Evolutionary conservation across 2,888 invertebrate species (phyloP).

Genomic region (Brachypalpus laphriformis): DNA sequence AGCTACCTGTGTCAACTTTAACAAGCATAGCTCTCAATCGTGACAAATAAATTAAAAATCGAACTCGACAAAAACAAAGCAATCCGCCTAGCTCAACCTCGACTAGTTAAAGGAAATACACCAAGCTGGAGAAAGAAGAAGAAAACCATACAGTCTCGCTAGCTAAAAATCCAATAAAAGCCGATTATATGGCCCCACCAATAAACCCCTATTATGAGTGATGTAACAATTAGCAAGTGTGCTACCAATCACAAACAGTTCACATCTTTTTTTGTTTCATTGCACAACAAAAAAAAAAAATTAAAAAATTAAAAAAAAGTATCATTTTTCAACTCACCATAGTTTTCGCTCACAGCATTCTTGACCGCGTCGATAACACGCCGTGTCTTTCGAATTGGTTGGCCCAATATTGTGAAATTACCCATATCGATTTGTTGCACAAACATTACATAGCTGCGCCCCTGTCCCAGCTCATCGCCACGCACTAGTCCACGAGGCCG

Average conservation of each 20-base stretch:
- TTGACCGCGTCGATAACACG: conserved; percentile 80
- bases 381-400: conserved; percentile 81
- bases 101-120: conserved; percentile 17
- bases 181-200: conserved; percentile 29
- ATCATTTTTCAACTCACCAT: conserved; percentile 81
- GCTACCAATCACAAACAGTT: conserved; percentile 62
- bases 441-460: conserved; percentile 81
- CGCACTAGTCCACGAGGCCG: conserved; percentile 80
- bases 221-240: conserved; percentile 67
- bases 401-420: conserved; percentile 82
- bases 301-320: conserved; percentile 7
- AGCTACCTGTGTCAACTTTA: conserved; percentile 3
- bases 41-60: conserved; percentile 39
- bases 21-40: conserved; percentile 16
- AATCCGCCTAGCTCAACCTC: conserved; percentile 11
- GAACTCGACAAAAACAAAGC: background rate
- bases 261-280: conserved; percentile 16
- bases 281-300: conserved; percentile 18
- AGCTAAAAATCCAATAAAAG: conserved; percentile 53
- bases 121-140: background rate
- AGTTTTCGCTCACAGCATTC: conserved; percentile 82
- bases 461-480: conserved; percentile 81
- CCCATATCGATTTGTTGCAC: conserved; percentile 82
- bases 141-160: conserved; percentile 34
- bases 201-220: conserved; percentile 60